Conservation (phyloP, 2,113 vertebrate genomes). For the Cromileptes altivelis region DNA sequence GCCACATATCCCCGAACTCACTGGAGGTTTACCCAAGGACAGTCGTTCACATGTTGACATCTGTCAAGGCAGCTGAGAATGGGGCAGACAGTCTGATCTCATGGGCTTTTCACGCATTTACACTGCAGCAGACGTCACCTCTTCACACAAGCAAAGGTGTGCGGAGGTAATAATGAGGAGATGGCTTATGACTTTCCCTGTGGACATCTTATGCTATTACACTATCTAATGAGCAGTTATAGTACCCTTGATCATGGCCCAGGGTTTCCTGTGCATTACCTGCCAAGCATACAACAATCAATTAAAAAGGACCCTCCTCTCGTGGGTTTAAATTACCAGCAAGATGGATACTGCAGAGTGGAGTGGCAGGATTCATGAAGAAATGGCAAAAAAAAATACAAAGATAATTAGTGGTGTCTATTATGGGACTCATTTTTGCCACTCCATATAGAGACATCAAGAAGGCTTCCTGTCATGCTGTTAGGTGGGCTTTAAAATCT, state of each 20-base stretch:
- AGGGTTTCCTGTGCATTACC: conserved; percentile 65
- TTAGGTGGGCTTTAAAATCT: conserved; percentile 17
- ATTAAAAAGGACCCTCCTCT: conserved; percentile 45
- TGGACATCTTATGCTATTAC: conserved; percentile 73
- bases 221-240: conserved; percentile 63
- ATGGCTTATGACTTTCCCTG: conserved; percentile 65
- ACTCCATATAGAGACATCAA: conserved; percentile 6
- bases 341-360: conserved; percentile 1
- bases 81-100: conserved; percentile 55
- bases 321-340: conserved; percentile 47
- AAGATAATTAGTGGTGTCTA: conserved; percentile 2
- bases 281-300: conserved; percentile 65
- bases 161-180: conserved; percentile 51
- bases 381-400: not conserved
- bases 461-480: not conserved
- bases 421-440: conserved; percentile 4
- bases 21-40: conserved; percentile 71
- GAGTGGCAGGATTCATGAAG: conserved; percentile 11
- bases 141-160: conserved; percentile 57
- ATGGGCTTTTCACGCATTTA: conserved; percentile 37
- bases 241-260: conserved; percentile 77
- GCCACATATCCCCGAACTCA: conserved; percentile 45
- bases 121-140: conserved; percentile 21
- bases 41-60: conserved; percentile 66
- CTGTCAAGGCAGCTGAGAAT: conserved; percentile 57